phyloP scores from a whole-genome alignment of 2,888 invertebrate species.

The Dinocampus coccinellae region DNA sequence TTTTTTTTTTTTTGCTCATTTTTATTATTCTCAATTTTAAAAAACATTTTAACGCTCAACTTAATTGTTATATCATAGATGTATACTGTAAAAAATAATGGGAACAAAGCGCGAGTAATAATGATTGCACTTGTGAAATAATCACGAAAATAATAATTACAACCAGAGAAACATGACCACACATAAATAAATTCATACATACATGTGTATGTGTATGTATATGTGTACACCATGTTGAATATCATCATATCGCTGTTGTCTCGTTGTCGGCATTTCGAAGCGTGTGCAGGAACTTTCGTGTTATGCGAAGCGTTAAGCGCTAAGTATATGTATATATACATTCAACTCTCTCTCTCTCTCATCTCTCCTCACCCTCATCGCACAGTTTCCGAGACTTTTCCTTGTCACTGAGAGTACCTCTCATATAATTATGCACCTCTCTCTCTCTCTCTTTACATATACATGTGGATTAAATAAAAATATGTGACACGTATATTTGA shows the following conservation, averaged over 20 bases:
- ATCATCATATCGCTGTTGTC: neutral
- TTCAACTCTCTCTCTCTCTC: slow-evolving; percentile 13
- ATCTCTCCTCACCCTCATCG: slow-evolving; percentile 18
- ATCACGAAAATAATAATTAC: slow-evolving; percentile 33
- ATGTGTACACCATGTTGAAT: slow-evolving; percentile 9
- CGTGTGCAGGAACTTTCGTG: slow-evolving; percentile 21
- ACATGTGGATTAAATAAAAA: neutral
- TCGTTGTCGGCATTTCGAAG: slow-evolving; percentile 24
- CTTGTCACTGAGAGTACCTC: neutral
- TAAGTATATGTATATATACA: neutral
- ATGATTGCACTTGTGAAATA: slow-evolving; percentile 25
- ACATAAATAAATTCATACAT: neutral
- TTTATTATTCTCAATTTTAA: neutral
- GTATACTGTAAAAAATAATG: slow-evolving; percentile 5
- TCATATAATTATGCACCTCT: neutral
- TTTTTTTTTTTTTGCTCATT: neutral
- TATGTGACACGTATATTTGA: no score
- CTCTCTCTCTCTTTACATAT: slow-evolving; percentile 17
- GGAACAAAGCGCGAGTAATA: slow-evolving; percentile 16
- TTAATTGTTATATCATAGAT: slow-evolving; percentile 9
- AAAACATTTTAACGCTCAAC: slow-evolving; percentile 19
- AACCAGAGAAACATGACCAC: slow-evolving; percentile 1
- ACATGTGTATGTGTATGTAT: neutral
- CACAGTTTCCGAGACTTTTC: slow-evolving; percentile 13
- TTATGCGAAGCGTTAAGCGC: slow-evolving; percentile 31